phyloP scores from a whole-genome alignment of 2,113 vertebrate genomes.

The Erinaceus europaeus region DNA sequence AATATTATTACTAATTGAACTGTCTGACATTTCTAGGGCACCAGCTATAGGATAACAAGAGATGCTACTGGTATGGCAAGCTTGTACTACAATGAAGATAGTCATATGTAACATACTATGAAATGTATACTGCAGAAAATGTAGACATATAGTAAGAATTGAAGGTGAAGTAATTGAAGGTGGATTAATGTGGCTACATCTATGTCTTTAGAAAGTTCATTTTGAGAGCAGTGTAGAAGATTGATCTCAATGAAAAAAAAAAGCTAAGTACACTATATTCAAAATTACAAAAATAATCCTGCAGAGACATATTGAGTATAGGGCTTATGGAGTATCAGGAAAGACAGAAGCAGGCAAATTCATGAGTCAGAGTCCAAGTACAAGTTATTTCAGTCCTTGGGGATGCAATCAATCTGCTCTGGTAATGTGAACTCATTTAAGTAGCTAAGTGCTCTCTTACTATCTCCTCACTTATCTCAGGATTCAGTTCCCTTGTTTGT shows the following conservation, averaged over 20 bases:
- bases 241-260: neutral
- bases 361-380: neutral
- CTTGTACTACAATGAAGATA: rapidly evolving
- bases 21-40: neutral
- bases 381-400: slow-evolving; percentile 33
- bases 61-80: neutral
- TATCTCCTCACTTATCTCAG: slow-evolving; percentile 64
- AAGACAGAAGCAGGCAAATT: neutral
- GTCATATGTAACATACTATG: rapidly evolving
- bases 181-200: rapidly evolving
- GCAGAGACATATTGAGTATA: neutral
- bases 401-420: slow-evolving; percentile 49
- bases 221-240: neutral
- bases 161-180: neutral
- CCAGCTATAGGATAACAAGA: rapidly evolving
- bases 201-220: neutral
- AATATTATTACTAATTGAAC: too few relatives aligned
- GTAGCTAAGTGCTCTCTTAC: slow-evolving; percentile 67
- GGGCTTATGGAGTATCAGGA: neutral
- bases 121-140: rapidly evolving
- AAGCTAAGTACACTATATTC: neutral
- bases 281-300: neutral
- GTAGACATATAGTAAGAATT: neutral
- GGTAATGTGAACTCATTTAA: slow-evolving; percentile 63
- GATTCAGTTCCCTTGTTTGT: slow-evolving; percentile 72